A percentile compares a stretch with the other conserved stretches of the same genome.
These are phyloP conservation scores for Aphelenchoides avenae DNA, from an alignment of 1,140 invertebrate genomes.

Conservation along the genomic window DNA sequence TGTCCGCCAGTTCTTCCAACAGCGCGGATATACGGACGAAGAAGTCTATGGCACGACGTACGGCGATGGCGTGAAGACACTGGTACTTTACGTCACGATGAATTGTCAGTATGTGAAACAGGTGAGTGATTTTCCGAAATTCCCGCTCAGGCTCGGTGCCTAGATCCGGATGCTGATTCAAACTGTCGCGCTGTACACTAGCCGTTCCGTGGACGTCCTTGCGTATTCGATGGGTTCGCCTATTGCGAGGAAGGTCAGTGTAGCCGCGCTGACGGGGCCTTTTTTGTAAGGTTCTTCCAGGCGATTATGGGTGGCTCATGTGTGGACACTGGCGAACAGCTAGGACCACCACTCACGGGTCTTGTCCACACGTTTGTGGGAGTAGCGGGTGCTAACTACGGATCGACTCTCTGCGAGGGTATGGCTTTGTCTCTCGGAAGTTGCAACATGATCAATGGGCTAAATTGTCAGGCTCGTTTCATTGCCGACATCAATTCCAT, in stretches of 20 bases:
- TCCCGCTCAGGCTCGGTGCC: background rate
- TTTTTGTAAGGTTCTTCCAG: too few species aligned
- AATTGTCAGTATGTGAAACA: conserved; percentile 55
- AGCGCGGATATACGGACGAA: conserved; percentile 43
- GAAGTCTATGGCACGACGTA: conserved; percentile 58
- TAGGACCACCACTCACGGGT: conserved; percentile 38
- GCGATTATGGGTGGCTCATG: conserved; percentile 49
- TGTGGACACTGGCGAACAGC: conserved; percentile 48
- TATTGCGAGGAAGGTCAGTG: conserved; percentile 52
- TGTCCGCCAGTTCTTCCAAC: conserved; percentile 40
- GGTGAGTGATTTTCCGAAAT: conserved; percentile 18
- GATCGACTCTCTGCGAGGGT: conserved; percentile 44
- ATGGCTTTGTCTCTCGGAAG: conserved; percentile 43
- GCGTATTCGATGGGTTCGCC: conserved; percentile 58
- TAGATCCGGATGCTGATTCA: conserved; percentile 53
- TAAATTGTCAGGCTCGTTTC: conserved; percentile 38
- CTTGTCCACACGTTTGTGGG: conserved; percentile 41
- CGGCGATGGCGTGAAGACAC: conserved; percentile 53
- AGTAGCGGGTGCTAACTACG: conserved; percentile 49
- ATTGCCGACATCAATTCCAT: conserved; percentile 41
- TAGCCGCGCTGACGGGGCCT: too few species aligned
- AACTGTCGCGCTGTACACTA: conserved; percentile 52
- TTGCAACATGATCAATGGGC: conserved; percentile 45
- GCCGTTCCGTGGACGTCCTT: conserved; percentile 50
- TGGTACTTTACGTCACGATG: conserved; percentile 57